These are phyloP conservation scores for Iphiclides podalirius DNA, from an alignment of 2,888 invertebrate genomes.

Conservation along the genomic window DNA sequence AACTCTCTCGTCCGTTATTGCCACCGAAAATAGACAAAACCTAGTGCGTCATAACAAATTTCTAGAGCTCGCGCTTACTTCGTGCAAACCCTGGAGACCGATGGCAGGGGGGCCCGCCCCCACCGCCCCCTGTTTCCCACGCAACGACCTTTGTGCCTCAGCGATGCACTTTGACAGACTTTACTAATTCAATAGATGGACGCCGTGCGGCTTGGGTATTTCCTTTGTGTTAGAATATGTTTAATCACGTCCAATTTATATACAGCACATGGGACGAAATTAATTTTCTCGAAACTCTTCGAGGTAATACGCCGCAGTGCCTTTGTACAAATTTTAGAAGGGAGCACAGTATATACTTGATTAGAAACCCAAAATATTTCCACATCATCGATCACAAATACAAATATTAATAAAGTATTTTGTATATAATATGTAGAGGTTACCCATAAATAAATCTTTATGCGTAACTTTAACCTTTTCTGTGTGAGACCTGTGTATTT, in stretches of 20 bases:
- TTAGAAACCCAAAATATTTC: no score
- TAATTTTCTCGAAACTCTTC: conserved; percentile 18
- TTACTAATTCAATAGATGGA: conserved; percentile 79
- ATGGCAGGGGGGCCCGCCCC: conserved; percentile 35
- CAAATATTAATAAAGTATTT: no score
- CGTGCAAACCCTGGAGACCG: conserved; percentile 62
- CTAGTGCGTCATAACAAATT: conserved; percentile 78
- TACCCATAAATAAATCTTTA: no score
- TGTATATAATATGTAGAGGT: no score
- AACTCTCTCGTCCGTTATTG: conserved; percentile 32
- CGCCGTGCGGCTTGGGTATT: conserved; percentile 54
- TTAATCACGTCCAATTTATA: conserved; percentile 18
- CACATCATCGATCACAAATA: no score
- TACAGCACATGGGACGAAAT: conserved; percentile 14
- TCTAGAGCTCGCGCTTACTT: conserved; percentile 68
- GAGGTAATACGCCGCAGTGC: conserved; percentile 6
- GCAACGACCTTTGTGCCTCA: conserved; percentile 79
- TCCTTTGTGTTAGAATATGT: conserved; percentile 50
- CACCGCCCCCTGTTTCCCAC: conserved; percentile 65
- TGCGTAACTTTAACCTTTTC: no score
- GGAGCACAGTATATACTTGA: no score
- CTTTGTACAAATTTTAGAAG: neutral
- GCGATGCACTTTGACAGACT: conserved; percentile 79
- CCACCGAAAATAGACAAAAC: conserved; percentile 57
- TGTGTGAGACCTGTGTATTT: no score